Evolutionary conservation across 2,888 invertebrate genomes (phyloP).

Genomic region (Ischnus inquisitorius): DNA sequence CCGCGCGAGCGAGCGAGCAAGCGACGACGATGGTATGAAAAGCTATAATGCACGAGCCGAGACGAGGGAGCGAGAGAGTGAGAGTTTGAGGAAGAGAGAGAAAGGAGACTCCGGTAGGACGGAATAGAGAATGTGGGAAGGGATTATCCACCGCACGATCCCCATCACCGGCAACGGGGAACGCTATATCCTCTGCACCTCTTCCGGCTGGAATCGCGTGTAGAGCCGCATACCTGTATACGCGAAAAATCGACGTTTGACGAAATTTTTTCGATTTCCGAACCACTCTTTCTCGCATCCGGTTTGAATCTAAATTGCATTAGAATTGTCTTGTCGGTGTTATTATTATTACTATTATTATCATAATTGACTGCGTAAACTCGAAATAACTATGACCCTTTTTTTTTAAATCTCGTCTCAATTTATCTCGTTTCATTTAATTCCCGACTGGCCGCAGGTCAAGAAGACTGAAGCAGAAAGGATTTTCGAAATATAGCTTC

Average conservation of each 20-base stretch:
- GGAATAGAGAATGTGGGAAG: conserved; percentile 55
- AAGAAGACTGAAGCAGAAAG: no score
- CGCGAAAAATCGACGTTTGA: conserved; percentile 6
- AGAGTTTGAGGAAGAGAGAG: no score
- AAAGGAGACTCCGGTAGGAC: conserved; percentile 24
- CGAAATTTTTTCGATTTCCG: conserved; percentile 39
- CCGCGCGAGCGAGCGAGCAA: conserved; percentile 7
- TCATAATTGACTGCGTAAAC: no score
- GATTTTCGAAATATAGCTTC: no score
- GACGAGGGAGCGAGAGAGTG: not conserved
- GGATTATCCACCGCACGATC: conserved; percentile 61
- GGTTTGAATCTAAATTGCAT: conserved; percentile 24
- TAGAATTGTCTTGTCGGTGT: not conserved
- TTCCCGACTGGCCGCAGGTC: no score
- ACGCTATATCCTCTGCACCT: conserved; percentile 27
- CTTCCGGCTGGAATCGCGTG: conserved; percentile 20
- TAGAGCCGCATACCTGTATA: conserved; percentile 7
- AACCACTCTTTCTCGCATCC: conserved; percentile 7
- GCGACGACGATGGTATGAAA: conserved; percentile 45
- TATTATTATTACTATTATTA: not conserved
- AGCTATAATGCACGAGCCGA: conserved; percentile 56
- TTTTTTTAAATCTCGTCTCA: no score
- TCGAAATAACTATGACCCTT: no score
- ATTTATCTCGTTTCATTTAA: no score
- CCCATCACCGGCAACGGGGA: conserved; percentile 21